These are phyloP conservation scores for Cyphomyrus discorhynchus DNA, from an alignment of 2,113 vertebrate species.

Conservation along the genomic window DNA sequence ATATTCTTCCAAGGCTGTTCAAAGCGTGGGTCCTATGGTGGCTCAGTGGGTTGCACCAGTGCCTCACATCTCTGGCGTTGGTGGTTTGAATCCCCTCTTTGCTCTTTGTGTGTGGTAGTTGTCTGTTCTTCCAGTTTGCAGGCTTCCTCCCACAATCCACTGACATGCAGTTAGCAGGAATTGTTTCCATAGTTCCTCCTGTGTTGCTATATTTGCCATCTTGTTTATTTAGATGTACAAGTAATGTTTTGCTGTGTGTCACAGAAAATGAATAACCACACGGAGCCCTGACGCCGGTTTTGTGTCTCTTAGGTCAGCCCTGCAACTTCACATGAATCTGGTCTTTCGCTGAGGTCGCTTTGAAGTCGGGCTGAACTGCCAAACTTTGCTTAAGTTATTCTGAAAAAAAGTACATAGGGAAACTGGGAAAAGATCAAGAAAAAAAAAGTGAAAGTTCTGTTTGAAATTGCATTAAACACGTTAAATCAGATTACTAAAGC, in stretches of 20 bases:
- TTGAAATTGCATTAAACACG: neutral
- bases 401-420: neutral
- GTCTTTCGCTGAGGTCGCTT: neutral
- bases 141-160: neutral
- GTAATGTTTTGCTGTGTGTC: neutral
- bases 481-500: neutral
- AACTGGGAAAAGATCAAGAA: neutral
- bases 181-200: neutral
- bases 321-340: neutral
- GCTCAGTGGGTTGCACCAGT: neutral
- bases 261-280: neutral
- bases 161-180: neutral
- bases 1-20: neutral
- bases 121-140: neutral
- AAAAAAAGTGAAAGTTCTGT: neutral
- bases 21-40: neutral
- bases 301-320: neutral
- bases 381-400: neutral
- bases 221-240: neutral
- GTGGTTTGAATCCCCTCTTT: neutral
- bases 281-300: neutral
- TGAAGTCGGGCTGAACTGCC: neutral
- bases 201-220: neutral
- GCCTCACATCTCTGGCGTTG: neutral
- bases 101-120: neutral